Percentiles rank a stretch among this genome's conserved stretches.
Conservation (phyloP, 2,888 invertebrate species). For the Lydus trimaculatus region DNA sequence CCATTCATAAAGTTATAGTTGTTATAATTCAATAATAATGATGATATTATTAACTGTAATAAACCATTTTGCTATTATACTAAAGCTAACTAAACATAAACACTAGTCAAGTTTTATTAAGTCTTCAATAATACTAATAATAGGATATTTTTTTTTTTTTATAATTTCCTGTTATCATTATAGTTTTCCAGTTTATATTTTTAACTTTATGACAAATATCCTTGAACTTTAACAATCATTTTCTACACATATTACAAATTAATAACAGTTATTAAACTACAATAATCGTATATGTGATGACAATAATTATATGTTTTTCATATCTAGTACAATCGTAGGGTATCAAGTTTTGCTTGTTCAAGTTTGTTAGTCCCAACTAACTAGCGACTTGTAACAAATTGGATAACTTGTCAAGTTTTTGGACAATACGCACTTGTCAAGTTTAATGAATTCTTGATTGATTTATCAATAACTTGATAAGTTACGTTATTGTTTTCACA, state of each 20-base stretch:
- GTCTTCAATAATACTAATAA: neutral
- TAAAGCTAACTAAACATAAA: neutral
- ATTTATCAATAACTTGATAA: no score
- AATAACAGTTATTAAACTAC: neutral
- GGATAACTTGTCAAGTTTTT: no score
- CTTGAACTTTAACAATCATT: neutral
- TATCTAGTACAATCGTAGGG: no score
- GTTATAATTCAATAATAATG: slow-evolving; percentile 14
- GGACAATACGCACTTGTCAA: no score
- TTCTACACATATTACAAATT: neutral
- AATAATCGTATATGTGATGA: neutral
- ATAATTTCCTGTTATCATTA: neutral
- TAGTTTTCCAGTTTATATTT: neutral
- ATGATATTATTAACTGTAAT: slow-evolving; percentile 11
- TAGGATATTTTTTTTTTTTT: neutral
- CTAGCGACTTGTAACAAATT: no score
- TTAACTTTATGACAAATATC: neutral
- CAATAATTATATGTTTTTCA: neutral
- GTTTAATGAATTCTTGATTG: no score
- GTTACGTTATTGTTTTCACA: no score
- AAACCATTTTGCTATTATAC: neutral
- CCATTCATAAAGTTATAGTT: slow-evolving; percentile 8
- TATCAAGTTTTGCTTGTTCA: no score
- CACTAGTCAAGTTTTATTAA: neutral
- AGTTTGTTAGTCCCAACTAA: no score